Conservation (phyloP, 2,888 invertebrate genomes). For the Liodrosophila aerea region DNA sequence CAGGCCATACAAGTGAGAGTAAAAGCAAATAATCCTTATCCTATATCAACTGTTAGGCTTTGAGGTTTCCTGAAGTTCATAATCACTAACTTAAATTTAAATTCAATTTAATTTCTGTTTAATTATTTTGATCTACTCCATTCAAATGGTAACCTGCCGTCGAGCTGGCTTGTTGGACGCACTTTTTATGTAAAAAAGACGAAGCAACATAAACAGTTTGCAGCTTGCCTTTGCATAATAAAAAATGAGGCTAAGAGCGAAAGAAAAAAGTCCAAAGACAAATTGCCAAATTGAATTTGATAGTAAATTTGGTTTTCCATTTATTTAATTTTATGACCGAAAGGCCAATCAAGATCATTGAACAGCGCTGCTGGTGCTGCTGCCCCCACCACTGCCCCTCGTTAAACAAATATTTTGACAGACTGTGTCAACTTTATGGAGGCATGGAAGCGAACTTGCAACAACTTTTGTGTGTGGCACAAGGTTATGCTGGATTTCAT, state of each 20-base stretch:
- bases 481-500: conserved; percentile 31
- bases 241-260: conserved; percentile 21
- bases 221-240: conserved; percentile 62
- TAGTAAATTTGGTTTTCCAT: conserved; percentile 69
- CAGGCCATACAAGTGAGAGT: too few relatives aligned
- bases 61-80: too few relatives aligned
- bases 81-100: too few relatives aligned
- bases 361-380: conserved; percentile 6
- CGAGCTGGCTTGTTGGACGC: too few relatives aligned
- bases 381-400: not conserved
- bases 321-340: conserved; percentile 71
- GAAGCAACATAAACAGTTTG: conserved; percentile 58
- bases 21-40: too few relatives aligned
- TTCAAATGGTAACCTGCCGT: too few relatives aligned
- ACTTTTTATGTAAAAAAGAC: conserved; percentile 40
- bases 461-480: conserved; percentile 4
- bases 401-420: conserved; percentile 20
- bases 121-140: too few relatives aligned
- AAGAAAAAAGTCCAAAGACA: conserved; percentile 55
- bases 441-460: not conserved
- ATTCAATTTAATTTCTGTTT: too few relatives aligned
- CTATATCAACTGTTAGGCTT: too few relatives aligned
- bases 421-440: conserved; percentile 25
- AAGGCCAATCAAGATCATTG: conserved; percentile 36
- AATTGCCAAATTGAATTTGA: conserved; percentile 75